phyloP scores from a whole-genome alignment of 2,113 vertebrate genomes.

The Muntiacus muntjak region DNA sequence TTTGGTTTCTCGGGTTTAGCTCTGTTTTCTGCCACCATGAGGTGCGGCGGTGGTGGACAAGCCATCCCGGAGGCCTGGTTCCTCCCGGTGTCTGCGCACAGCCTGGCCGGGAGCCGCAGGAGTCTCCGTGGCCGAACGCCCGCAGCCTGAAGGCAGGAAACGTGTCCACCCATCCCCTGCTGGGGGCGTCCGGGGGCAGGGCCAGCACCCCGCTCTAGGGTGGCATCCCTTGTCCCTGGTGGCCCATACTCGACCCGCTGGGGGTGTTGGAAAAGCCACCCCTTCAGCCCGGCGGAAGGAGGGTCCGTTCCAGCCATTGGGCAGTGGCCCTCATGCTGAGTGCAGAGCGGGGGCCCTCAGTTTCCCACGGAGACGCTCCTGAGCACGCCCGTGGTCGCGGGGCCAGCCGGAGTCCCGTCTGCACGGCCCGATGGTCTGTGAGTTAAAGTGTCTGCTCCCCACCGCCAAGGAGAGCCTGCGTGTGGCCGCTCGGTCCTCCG shows the following conservation, averaged over 20 bases:
- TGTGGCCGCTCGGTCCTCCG: accelerated
- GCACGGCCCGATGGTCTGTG: accelerated
- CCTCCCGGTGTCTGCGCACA: accelerated
- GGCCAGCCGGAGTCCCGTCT: accelerated
- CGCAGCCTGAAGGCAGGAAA: not conserved
- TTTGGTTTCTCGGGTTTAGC: accelerated
- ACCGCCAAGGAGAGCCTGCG: accelerated
- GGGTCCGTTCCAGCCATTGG: accelerated
- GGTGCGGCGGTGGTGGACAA: accelerated
- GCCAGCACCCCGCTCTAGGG: not conserved
- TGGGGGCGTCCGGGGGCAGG: not conserved
- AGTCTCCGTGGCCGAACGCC: accelerated
- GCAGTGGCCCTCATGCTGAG: not conserved
- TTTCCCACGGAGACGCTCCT: not conserved
- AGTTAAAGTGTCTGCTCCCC: accelerated
- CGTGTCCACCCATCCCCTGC: not conserved
- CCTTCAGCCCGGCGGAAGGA: accelerated
- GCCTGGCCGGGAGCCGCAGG: not conserved
- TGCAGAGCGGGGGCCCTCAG: not conserved
- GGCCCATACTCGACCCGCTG: accelerated
- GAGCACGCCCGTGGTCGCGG: accelerated
- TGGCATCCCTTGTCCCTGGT: accelerated
- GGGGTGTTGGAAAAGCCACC: accelerated
- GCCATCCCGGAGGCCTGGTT: too few species aligned
- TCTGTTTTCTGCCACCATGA: not conserved